Conservation (phyloP, 2,888 invertebrate species). For the Drosophila nigricruria region DNA sequence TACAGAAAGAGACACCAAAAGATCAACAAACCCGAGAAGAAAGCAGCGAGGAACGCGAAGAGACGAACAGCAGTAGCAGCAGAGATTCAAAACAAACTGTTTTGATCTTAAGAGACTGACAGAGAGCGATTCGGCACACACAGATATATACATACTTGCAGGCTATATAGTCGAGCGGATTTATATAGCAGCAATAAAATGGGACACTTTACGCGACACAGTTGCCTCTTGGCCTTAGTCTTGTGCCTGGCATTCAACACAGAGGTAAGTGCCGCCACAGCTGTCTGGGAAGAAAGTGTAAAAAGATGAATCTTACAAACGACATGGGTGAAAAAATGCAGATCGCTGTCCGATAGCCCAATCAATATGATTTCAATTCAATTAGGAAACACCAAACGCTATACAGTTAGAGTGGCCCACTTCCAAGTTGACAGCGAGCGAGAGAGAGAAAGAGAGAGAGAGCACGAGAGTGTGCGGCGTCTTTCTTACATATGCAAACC, state of each 20-base stretch:
- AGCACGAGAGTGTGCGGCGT: constrained; percentile 5
- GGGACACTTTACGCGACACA: constrained; percentile 83
- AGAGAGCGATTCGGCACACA: constrained; percentile 22
- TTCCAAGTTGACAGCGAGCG: constrained; percentile 39
- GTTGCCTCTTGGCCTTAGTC: constrained; percentile 83
- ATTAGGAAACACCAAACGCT: constrained; percentile 60
- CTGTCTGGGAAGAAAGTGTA: constrained; percentile 38
- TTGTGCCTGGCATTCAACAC: constrained; percentile 84
- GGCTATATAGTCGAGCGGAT: constrained; percentile 43
- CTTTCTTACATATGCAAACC: constrained; percentile 67
- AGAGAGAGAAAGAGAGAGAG: background rate
- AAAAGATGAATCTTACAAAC: constrained; percentile 17
- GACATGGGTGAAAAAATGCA: constrained; percentile 14
- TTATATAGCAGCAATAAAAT: constrained; percentile 73
- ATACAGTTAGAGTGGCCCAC: constrained; percentile 71
- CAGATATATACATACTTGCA: constrained; percentile 22
- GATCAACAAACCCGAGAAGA: constrained; percentile 64
- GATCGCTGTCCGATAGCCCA: constrained; percentile 45
- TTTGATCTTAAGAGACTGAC: constrained; percentile 52
- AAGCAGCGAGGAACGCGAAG: constrained; percentile 53
- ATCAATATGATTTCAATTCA: constrained; percentile 54
- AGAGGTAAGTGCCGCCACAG: constrained; percentile 80
- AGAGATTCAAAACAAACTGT: constrained; percentile 17
- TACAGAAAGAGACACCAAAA: constrained; percentile 58
- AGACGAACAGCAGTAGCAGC: constrained; percentile 34